Base-by-base conservation (phyloP, 2,888 invertebrate genomes). In the Euclidia mi region DNA sequence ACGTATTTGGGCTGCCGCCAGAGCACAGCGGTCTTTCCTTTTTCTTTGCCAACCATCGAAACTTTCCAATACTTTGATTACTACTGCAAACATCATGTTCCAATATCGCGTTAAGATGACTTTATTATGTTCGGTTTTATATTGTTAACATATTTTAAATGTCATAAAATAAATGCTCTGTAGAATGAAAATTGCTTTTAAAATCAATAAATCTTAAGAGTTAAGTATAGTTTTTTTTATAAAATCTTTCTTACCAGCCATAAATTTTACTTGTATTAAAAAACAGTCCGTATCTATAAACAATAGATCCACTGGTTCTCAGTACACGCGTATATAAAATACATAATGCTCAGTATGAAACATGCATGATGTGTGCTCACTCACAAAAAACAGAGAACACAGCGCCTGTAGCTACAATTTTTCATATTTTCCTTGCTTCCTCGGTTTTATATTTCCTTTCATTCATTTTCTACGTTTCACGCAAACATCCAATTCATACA, bases 1-100 rank as follows among this genome's bases (percentile, higher is more conserved):
- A 78, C 82, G 73, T 59, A 62, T 56, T 82, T 89, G 89, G 89
- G 84, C 28, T 49, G 37, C 38, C 60, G 89, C 89, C 89, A 89
- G 79, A 66, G 66, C 70, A 50, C 66, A 56, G 74, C 72, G 76
- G 69, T 73, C 79, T 73, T 74, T 77, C 67, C 73, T 77, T 79
- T 79, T 77, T 78, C 81, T 76, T 77, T 66, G 71, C 71, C 62
- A 70, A 59, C 74, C 73, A 78, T 76, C 73, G 74, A 78, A 85
- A 83, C 78, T 79, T 78, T 73, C 50, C 59, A 65, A 68, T 58
- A 68, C 67, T 78, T 76, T 73, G 74, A 81, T 81, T 74, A 80
- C 70, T 57, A 58, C 57, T 50, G 63, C 60, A 55, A 50, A 59
- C 41, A 63, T 55, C 48, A 44, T 29, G 35, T 28, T 41, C 20